Conservation (phyloP, 2,797 vertebrate genomes). For the Lacerta viridis region DNA sequence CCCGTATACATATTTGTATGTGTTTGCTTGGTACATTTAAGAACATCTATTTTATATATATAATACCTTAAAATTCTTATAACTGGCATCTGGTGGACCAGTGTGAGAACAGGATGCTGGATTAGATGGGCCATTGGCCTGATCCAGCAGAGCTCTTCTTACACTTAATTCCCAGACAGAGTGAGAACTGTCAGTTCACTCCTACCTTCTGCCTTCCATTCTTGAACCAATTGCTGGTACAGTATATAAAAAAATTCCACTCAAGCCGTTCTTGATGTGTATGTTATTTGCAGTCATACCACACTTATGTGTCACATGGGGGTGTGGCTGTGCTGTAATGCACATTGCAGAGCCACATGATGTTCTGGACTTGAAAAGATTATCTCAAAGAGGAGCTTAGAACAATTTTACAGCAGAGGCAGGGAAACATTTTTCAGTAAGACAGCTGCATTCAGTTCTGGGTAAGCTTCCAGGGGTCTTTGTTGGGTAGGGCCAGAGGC, state of each 20-base stretch:
- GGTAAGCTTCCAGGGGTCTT: too few species aligned
- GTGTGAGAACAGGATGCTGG: too few species aligned
- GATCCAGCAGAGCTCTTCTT: too few species aligned
- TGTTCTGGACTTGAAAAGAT: background rate
- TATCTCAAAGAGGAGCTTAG: background rate
- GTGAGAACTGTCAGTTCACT: background rate
- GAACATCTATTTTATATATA: too few species aligned
- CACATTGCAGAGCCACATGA: background rate
- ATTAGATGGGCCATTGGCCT: too few species aligned
- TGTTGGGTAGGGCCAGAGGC: too few species aligned
- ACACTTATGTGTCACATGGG: background rate
- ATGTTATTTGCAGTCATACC: background rate
- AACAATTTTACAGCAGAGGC: background rate
- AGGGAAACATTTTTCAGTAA: too few species aligned
- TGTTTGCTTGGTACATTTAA: too few species aligned
- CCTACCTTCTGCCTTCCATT: background rate
- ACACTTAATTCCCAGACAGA: background rate
- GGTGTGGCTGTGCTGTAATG: background rate
- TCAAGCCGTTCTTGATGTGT: background rate
- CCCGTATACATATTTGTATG: too few species aligned
- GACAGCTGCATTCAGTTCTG: too few species aligned
- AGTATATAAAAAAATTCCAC: background rate
- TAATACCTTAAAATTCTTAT: too few species aligned
- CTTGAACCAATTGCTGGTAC: background rate
- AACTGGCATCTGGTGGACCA: too few species aligned